Evolutionary conservation across 2,113 vertebrate species (phyloP).

Genomic region (Crypturellus undulatus): DNA sequence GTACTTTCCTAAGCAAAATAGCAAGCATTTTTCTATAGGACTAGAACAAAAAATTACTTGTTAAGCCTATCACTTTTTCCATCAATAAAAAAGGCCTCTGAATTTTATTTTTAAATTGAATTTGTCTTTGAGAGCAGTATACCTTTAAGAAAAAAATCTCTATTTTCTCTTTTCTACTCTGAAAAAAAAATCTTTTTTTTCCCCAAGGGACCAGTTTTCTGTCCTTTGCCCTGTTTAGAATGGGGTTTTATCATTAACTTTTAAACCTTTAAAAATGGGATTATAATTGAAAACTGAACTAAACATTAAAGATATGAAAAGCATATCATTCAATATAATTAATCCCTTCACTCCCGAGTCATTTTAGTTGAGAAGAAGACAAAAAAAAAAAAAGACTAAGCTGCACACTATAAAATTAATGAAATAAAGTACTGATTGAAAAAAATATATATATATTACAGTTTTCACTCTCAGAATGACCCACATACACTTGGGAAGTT

Average conservation of each 20-base stretch:
- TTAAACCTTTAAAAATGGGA: neutral
- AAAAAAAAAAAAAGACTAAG: neutral
- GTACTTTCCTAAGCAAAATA: neutral
- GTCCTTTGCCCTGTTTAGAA: neutral
- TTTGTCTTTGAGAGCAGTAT: neutral
- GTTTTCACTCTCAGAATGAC: slow-evolving; percentile 23
- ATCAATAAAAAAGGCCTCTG: neutral
- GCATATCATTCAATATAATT: neutral
- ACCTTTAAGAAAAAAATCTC: neutral
- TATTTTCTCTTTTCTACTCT: neutral
- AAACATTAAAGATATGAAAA: slow-evolving; percentile 20
- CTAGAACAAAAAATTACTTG: neutral
- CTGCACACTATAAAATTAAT: neutral
- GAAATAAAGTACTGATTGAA: neutral
- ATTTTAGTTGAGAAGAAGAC: slow-evolving; percentile 19
- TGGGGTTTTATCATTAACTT: neutral
- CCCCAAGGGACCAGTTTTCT: neutral
- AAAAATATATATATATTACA: neutral
- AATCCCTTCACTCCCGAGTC: neutral
- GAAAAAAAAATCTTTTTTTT: neutral
- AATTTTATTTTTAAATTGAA: neutral
- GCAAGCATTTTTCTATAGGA: neutral
- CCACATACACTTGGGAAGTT: slow-evolving; percentile 42
- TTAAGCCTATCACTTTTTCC: neutral
- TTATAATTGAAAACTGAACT: neutral